A percentile compares a stretch with the other conserved stretches of the same genome.
These are phyloP conservation scores for Drosophila fungiperda DNA, from an alignment of 2,888 invertebrate species.

Conservation along the genomic window DNA sequence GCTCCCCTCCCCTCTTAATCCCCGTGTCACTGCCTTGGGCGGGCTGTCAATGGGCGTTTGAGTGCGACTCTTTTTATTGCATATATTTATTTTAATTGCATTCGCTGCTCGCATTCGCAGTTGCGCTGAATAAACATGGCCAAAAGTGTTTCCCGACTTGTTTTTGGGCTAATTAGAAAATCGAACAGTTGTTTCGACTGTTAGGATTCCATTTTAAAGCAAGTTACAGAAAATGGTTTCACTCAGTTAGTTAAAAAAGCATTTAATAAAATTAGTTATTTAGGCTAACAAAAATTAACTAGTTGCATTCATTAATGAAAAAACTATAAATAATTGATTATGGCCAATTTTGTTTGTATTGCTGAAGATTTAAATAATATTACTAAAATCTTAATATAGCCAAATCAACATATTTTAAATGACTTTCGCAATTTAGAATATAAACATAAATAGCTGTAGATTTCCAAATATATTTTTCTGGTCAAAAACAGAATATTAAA, in stretches of 20 bases:
- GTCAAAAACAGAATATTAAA: rapidly evolving
- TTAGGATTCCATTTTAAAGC: neutral
- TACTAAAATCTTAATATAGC: neutral
- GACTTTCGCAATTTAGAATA: neutral
- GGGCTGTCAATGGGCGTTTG: conserved; percentile 43
- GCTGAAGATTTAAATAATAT: neutral
- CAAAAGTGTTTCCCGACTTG: conserved; percentile 7
- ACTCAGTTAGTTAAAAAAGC: neutral
- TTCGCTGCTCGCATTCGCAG: conserved; percentile 40
- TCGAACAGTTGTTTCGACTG: conserved; percentile 18
- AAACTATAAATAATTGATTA: neutral
- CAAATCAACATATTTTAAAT: neutral
- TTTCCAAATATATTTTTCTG: neutral
- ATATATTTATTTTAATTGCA: conserved; percentile 78
- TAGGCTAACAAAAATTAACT: too few relatives aligned
- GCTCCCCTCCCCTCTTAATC: neutral
- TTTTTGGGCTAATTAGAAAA: conserved; percentile 57
- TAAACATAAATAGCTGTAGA: neutral
- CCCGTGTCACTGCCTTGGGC: neutral
- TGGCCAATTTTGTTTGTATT: neutral
- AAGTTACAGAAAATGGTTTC: neutral
- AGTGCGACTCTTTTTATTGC: conserved; percentile 43
- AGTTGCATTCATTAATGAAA: neutral
- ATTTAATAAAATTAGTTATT: neutral
- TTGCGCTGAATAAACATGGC: conserved; percentile 32